Evolutionary conservation across 2,797 vertebrate genomes (phyloP).

Genomic region (Anableps anableps): DNA sequence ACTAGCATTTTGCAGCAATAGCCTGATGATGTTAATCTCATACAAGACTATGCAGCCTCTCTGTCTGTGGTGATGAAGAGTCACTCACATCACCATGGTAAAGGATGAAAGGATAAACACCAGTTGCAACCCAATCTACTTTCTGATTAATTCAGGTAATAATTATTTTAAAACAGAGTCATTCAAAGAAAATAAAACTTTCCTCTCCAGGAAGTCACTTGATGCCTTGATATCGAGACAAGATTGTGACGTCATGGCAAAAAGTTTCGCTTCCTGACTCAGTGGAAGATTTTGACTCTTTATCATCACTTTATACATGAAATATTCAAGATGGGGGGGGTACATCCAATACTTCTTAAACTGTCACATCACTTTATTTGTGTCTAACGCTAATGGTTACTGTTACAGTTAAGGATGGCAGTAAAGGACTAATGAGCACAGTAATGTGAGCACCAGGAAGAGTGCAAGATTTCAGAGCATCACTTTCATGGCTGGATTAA

Average conservation of each 20-base stretch:
- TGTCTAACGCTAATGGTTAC: conserved; percentile 16
- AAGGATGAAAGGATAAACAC: too few relatives aligned
- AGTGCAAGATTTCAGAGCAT: conserved; percentile 10
- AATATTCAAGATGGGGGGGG: background rate
- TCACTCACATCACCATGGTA: background rate
- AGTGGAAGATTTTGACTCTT: background rate
- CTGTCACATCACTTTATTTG: background rate
- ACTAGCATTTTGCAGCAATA: background rate
- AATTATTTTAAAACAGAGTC: background rate
- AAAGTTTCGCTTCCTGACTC: background rate
- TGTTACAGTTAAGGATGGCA: conserved; percentile 12
- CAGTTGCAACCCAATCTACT: too few relatives aligned
- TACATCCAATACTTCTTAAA: background rate
- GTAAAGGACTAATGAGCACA: conserved; percentile 9
- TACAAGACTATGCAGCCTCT: background rate
- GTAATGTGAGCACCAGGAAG: background rate
- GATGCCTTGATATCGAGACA: background rate
- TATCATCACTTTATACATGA: background rate
- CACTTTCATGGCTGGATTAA: background rate
- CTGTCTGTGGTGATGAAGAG: background rate
- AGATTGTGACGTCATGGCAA: background rate
- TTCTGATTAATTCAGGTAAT: background rate
- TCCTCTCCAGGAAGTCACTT: background rate
- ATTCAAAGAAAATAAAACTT: background rate
- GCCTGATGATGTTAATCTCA: background rate